A percentile compares a stretch with the other conserved stretches of the same genome.
phyloP scores from a whole-genome alignment of 2,113 vertebrate genomes.

The Xenopus borealis region DNA sequence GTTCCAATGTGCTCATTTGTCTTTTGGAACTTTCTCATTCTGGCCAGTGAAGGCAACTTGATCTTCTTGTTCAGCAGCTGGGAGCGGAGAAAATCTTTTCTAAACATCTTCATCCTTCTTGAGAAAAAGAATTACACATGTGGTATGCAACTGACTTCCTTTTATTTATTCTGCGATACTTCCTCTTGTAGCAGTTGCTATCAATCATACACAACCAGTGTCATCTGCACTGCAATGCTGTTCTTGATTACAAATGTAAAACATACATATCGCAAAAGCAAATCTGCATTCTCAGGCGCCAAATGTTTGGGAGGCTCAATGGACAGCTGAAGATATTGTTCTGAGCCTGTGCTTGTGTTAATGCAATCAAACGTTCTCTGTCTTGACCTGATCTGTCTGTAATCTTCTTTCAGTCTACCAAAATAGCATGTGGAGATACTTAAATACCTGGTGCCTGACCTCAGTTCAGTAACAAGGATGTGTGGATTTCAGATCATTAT shows the following conservation, averaged over 20 bases:
- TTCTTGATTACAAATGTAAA: conserved; percentile 11
- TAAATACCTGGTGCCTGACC: too few species aligned
- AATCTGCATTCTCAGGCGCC: conserved; percentile 13
- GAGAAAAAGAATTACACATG: conserved; percentile 5
- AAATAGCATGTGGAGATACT: too few species aligned
- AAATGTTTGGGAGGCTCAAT: not conserved
- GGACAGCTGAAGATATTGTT: conserved; percentile 7
- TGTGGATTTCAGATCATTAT: too few species aligned
- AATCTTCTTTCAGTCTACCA: not conserved
- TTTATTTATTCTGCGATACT: conserved; percentile 17
- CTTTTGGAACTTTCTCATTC: not conserved
- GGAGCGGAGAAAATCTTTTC: conserved; percentile 6
- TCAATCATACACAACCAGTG: conserved; percentile 14
- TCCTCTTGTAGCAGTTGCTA: conserved; percentile 20
- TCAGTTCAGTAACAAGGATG: too few species aligned
- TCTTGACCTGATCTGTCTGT: not conserved
- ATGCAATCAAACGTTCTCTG: not conserved
- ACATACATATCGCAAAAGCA: conserved; percentile 18
- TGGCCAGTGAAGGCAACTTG: not conserved
- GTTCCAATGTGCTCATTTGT: too few species aligned
- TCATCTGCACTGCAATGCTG: conserved; percentile 8
- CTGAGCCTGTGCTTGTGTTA: not conserved
- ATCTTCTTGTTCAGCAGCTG: not conserved
- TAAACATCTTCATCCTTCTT: conserved; percentile 12
- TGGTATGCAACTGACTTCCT: conserved; percentile 9